A percentile compares a stretch with the other conserved stretches of the same genome.
Evolutionary conservation across 2,797 vertebrate species (phyloP).

Genomic region (Discoglossus pictus): DNA sequence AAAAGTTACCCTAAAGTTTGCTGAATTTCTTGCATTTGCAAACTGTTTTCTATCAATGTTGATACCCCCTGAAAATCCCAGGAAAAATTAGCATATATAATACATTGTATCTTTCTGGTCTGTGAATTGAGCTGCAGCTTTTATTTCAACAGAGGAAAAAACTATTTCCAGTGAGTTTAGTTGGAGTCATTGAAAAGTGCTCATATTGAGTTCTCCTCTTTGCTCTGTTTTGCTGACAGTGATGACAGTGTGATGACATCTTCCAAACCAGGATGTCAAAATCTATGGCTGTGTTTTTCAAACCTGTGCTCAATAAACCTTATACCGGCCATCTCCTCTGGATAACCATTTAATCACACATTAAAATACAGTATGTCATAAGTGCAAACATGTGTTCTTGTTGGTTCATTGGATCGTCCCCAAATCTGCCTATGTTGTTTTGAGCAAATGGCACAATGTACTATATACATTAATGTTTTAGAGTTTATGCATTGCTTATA

Average conservation of each 20-base stretch:
- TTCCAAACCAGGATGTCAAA: constrained; percentile 38
- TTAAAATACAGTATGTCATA: constrained; percentile 11
- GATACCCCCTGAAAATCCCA: too few relatives aligned
- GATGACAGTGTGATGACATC: constrained; percentile 48
- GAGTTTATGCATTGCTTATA: too few relatives aligned
- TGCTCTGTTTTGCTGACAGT: constrained; percentile 10
- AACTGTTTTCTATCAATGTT: too few relatives aligned
- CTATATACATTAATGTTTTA: too few relatives aligned
- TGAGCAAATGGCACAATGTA: too few relatives aligned
- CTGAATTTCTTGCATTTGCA: too few relatives aligned
- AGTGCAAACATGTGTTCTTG: constrained; percentile 21
- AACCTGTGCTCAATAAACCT: constrained; percentile 19
- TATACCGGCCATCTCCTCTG: constrained; percentile 15
- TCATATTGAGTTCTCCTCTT: constrained; percentile 16
- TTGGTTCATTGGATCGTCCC: neutral
- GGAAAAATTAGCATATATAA: too few relatives aligned
- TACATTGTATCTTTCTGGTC: too few relatives aligned
- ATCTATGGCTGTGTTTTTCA: constrained; percentile 20
- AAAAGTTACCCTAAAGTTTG: too few relatives aligned
- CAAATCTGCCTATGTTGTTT: constrained; percentile 15
- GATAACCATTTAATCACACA: constrained; percentile 21
- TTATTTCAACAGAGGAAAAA: too few relatives aligned
- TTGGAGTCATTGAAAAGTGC: constrained; percentile 42
- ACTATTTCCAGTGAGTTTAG: too few relatives aligned
- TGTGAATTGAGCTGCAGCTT: too few relatives aligned